Evolutionary conservation across 2,797 vertebrate species (phyloP).

Genomic region (Arnoldichthys spilopterus): DNA sequence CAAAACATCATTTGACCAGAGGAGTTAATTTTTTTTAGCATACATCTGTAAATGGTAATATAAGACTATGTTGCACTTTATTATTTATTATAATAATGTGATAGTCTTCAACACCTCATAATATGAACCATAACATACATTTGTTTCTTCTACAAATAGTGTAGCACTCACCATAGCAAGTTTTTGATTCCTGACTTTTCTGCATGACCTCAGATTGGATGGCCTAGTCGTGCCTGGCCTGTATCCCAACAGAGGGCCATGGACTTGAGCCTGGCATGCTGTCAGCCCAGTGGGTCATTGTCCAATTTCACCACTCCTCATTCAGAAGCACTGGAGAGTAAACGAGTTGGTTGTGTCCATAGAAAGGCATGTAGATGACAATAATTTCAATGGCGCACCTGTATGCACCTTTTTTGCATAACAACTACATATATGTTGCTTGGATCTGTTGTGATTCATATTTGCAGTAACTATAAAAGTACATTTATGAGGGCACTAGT

Average conservation of each 20-base stretch:
- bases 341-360: constrained; percentile 41
- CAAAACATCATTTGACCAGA: no score
- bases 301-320: constrained; percentile 10
- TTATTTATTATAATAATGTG: no score
- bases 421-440: constrained; percentile 26
- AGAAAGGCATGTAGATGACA: constrained; percentile 28
- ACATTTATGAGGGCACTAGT: constrained; percentile 7
- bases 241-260: constrained; percentile 23
- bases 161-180: neutral
- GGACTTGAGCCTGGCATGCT: constrained; percentile 22
- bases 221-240: constrained; percentile 34
- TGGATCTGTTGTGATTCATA: constrained; percentile 16
- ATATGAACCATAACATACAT: no score
- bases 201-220: neutral
- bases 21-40: no score
- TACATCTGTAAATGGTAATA: no score
- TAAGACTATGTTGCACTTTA: no score
- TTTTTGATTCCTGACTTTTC: neutral
- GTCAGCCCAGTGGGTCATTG: constrained; percentile 21
- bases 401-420: constrained; percentile 48
- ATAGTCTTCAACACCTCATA: no score
- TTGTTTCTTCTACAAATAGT: no score
- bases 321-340: constrained; percentile 40
- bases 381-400: constrained; percentile 52
- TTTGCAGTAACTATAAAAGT: constrained; percentile 22